Conservation (phyloP, 92 coral and sea anemone species). For the Micromussa lordhowensis region DNA sequence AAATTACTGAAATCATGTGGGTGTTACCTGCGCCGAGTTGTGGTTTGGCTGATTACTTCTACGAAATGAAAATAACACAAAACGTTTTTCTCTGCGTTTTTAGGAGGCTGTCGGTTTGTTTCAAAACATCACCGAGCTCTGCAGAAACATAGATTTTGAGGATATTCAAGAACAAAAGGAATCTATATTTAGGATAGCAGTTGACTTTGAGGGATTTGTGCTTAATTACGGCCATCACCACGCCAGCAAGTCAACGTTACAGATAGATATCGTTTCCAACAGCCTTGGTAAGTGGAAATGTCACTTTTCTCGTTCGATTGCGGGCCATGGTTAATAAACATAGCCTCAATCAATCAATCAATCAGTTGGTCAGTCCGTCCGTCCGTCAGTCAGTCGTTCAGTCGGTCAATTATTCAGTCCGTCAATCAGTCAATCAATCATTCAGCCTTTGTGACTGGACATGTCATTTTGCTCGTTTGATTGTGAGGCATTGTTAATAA, state of each 20-base stretch:
- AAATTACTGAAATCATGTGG: not conserved
- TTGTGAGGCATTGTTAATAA: too few relatives aligned
- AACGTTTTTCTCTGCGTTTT: not conserved
- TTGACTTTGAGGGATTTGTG: constrained; percentile 18
- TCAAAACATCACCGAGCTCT: not conserved
- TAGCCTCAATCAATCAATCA: not conserved
- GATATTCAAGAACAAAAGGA: not conserved
- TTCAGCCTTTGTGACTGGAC: constrained; percentile 13
- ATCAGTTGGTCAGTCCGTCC: not conserved
- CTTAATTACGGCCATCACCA: not conserved
- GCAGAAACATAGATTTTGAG: not conserved
- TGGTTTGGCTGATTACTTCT: not conserved
- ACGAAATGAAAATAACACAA: not conserved
- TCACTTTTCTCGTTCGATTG: not conserved
- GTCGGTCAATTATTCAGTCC: too few relatives aligned
- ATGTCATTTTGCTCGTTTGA: not conserved
- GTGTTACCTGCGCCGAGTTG: too few relatives aligned
- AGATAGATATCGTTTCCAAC: not conserved
- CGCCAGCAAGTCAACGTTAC: not conserved
- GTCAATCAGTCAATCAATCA: too few relatives aligned
- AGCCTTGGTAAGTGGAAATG: constrained; percentile 16
- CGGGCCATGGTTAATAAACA: too few relatives aligned
- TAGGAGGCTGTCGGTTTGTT: not conserved
- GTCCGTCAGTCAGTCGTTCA: not conserved
- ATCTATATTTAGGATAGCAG: not conserved